Conservation (phyloP, 2,888 invertebrate species). For the Acronicta psi region DNA sequence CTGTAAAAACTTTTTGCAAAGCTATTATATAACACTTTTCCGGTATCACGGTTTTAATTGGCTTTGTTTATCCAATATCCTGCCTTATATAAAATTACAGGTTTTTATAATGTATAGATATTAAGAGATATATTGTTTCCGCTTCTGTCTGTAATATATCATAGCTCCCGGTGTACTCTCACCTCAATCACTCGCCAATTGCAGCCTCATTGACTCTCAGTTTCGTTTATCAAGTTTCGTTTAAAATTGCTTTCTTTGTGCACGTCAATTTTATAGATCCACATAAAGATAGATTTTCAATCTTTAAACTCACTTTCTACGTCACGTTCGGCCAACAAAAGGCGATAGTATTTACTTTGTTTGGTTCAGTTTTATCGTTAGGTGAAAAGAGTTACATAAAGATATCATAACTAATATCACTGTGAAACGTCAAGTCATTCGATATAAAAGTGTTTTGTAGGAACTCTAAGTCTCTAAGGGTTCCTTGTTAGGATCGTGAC, state of each 20-base stretch:
- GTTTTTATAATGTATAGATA: not conserved
- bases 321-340: conserved; percentile 67
- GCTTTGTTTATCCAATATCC: not conserved
- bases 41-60: not conserved
- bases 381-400: conserved; percentile 58
- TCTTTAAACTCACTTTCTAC: conserved; percentile 75
- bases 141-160: conserved; percentile 28
- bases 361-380: conserved; percentile 53
- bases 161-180: conserved; percentile 35
- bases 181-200: conserved; percentile 54
- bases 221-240: conserved; percentile 68
- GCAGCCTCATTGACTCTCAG: conserved; percentile 71
- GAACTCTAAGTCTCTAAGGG: conserved; percentile 58
- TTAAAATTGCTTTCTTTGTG: conserved; percentile 72
- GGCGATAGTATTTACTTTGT: conserved; percentile 57
- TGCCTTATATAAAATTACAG: conserved; percentile 1
- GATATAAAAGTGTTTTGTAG: conserved; percentile 73
- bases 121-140: conserved; percentile 1
- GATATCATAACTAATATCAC: conserved; percentile 66
- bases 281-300: conserved; percentile 62
- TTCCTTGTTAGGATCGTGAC: conserved; percentile 81
- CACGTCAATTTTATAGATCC: conserved; percentile 50
- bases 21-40: not conserved
- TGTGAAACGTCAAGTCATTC: conserved; percentile 71
- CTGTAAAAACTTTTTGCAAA: not conserved